Base-by-base conservation (phyloP, 1,140 invertebrate species). In the Dysdera silvatica region DNA sequence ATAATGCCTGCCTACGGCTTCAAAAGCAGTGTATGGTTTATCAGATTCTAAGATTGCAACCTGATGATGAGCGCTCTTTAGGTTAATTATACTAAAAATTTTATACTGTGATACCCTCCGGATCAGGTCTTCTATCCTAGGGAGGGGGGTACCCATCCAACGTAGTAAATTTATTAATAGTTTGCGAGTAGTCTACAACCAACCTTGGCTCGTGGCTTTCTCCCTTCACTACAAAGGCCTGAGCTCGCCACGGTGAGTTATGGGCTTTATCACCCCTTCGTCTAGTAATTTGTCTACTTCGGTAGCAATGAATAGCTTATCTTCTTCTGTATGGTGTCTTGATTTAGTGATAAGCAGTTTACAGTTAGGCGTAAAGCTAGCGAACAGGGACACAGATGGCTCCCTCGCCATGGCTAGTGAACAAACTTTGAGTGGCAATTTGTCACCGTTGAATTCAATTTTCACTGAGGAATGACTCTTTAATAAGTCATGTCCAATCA, bases 31-130 rank as follows among this genome's bases (percentile, higher is more conserved):
- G 18, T 59, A 48, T 10, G 48, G 20, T 37, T 49, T 51, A 10
- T 59, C 47, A 28, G 63, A 8, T 23, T 72, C 67, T 26, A 68
- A 45, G 2, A 75, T 61, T 7, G 43, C 35, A 3, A 76, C 65
- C 51, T 77, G 72, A 52, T 71, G 71, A 59, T 71, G 77, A 3
- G 71, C 74, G 56, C 70, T 57, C 10, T 29, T 20, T 6, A 75
- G 23, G 64, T 76, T 74, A 14, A 78, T 47, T 16, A 66, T 70
- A 12, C 55, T 70, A 49, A 74, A 75, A 12, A 69, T 53, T 35
- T 63, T 65, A 8, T 58, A 51, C 2, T 31, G 16, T 3, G 45
- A 47, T 3, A 58, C 20, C n/a, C 33, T 23, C 29, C 10, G 28
- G 35, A 58, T 48, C 20, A 66, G 18, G 6, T 62, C 55, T 29